phyloP scores from a whole-genome alignment of 2,888 invertebrate genomes.

The Scelioninae gen. 1 region DNA sequence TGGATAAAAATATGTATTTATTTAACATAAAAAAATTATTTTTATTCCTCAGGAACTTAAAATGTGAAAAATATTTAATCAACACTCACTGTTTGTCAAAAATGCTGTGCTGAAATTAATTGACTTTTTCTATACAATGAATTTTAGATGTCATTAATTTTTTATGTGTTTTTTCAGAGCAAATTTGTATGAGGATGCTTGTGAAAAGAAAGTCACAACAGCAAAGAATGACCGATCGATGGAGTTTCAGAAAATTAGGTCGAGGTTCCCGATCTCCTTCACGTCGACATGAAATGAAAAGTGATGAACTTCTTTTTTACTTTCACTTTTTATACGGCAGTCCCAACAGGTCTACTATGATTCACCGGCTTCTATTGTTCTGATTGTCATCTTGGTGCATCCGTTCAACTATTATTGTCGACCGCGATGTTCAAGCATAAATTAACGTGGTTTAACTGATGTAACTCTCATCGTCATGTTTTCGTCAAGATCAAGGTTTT shows the following conservation, averaged over 20 bases:
- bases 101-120: neutral
- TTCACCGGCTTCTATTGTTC: constrained; percentile 16
- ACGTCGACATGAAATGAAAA: constrained; percentile 46
- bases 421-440: neutral
- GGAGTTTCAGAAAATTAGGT: constrained; percentile 41
- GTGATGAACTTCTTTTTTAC: constrained; percentile 44
- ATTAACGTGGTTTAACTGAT: constrained; percentile 4
- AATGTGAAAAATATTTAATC: too few relatives aligned
- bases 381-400: neutral
- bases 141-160: constrained; percentile 1
- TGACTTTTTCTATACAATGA: neutral
- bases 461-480: constrained; percentile 1
- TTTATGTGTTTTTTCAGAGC: constrained; percentile 5
- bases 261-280: constrained; percentile 48
- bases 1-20: neutral
- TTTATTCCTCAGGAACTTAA: too few relatives aligned
- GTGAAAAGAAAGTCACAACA: constrained; percentile 39
- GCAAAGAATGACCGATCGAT: constrained; percentile 31
- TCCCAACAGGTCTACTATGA: constrained; percentile 23
- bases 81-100: neutral
- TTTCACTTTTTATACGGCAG: constrained; percentile 45
- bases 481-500: constrained; percentile 34
- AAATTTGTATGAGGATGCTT: constrained; percentile 40
- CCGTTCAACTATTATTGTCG: constrained; percentile 8
- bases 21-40: too few relatives aligned